Evolutionary conservation across 2,797 vertebrate genomes (phyloP).

Genomic region (Lagorchestes hirsutus): DNA sequence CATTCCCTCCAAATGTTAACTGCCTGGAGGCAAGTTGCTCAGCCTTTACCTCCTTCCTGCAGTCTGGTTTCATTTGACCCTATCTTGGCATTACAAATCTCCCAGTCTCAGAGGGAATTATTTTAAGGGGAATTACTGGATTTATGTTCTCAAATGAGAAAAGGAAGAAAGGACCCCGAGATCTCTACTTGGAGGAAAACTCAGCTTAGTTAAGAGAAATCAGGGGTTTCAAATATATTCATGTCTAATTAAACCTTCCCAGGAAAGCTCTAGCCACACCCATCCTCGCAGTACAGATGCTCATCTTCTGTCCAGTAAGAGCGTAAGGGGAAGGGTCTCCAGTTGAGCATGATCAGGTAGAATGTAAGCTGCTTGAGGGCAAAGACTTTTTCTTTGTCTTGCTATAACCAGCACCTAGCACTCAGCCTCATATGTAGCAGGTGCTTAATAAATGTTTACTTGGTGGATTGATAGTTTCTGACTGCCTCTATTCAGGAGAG

Average conservation of each 20-base stretch:
- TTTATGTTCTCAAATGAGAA: constrained; percentile 27
- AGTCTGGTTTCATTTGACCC: neutral
- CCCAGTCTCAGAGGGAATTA: neutral
- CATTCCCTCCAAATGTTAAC: neutral
- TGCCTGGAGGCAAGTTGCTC: neutral
- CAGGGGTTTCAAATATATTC: neutral
- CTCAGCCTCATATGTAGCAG: neutral
- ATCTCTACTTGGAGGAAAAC: neutral
- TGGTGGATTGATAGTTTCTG: neutral
- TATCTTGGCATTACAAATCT: neutral
- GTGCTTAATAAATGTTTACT: neutral
- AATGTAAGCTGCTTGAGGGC: neutral
- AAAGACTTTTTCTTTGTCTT: neutral
- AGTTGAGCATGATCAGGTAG: neutral
- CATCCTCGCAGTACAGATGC: neutral
- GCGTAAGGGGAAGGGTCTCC: neutral
- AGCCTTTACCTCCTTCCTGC: neutral
- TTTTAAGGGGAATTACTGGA: constrained; percentile 28
- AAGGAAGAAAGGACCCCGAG: neutral
- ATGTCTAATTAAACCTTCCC: neutral
- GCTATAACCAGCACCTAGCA: neutral
- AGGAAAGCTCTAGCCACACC: neutral
- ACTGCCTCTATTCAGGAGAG: neutral
- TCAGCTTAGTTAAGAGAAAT: neutral
- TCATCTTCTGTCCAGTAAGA: neutral